These are phyloP conservation scores for Nothoprocta perdicaria DNA, from an alignment of 2,113 vertebrate genomes.

Conservation along the genomic window DNA sequence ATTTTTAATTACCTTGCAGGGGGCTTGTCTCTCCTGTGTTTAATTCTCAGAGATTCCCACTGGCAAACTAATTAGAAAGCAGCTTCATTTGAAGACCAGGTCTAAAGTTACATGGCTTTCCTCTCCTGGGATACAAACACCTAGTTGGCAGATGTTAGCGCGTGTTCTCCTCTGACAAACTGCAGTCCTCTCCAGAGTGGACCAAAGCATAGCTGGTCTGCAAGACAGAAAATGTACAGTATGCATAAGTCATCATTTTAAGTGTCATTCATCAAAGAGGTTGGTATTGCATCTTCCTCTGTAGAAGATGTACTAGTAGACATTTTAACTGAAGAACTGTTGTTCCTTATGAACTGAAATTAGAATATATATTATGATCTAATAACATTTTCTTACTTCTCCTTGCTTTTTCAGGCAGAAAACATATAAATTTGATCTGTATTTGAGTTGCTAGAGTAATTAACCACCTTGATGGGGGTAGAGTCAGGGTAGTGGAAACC, in stretches of 20 bases:
- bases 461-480: neutral
- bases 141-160: neutral
- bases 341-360: neutral
- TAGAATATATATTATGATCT: neutral
- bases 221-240: neutral
- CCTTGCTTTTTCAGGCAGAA: neutral
- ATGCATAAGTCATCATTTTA: neutral
- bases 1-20: conserved; percentile 57
- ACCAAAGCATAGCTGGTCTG: neutral
- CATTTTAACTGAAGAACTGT: neutral
- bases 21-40: neutral
- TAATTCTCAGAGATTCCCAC: conserved; percentile 13
- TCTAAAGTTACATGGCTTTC: neutral
- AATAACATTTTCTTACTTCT: neutral
- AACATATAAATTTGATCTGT: neutral
- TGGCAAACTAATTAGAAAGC: conserved; percentile 48
- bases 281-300: neutral
- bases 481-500: neutral
- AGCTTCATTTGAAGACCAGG: neutral
- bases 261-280: neutral
- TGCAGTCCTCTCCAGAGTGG: neutral
- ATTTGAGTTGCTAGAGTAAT: neutral
- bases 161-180: neutral
- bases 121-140: neutral
- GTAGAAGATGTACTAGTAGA: neutral